phyloP scores from a whole-genome alignment of 2,113 vertebrate species.

The Perccottus glenii region DNA sequence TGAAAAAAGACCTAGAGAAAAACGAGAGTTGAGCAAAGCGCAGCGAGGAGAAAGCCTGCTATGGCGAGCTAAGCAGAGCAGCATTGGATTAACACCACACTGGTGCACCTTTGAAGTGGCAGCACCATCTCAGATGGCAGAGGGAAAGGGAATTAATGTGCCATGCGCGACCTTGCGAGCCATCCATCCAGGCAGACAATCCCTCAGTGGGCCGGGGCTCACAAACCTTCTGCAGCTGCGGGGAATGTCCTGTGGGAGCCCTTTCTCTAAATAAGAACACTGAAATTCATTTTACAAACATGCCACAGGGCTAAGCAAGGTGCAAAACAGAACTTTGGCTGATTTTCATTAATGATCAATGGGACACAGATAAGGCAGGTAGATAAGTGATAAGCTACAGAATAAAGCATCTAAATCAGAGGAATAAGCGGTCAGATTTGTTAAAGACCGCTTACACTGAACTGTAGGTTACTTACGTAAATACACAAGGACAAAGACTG shows the following conservation, averaged over 20 bases:
- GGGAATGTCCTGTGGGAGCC: slow-evolving; percentile 22
- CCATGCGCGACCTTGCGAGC: slow-evolving; percentile 42
- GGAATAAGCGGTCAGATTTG: slow-evolving; percentile 23
- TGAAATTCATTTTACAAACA: background rate
- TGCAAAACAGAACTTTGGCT: slow-evolving; percentile 33
- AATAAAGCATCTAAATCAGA: slow-evolving; percentile 35
- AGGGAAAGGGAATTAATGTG: slow-evolving; percentile 66
- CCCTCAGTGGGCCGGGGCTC: slow-evolving; percentile 21
- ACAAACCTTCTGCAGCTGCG: slow-evolving; percentile 45
- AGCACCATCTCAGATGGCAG: slow-evolving; percentile 63
- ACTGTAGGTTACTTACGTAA: slow-evolving; percentile 26
- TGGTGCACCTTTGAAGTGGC: slow-evolving; percentile 73
- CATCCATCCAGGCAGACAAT: slow-evolving; percentile 22
- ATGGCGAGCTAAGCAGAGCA: background rate
- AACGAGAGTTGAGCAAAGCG: slow-evolving; percentile 24
- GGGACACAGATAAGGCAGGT: slow-evolving; percentile 36
- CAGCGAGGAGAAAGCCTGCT: slow-evolving; percentile 32
- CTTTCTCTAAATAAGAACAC: slow-evolving; percentile 16
- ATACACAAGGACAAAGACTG: slow-evolving; percentile 42
- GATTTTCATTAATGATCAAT: slow-evolving; percentile 63
- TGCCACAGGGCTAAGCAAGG: slow-evolving; percentile 10
- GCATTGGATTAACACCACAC: slow-evolving; percentile 65
- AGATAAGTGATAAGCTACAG: slow-evolving; percentile 25
- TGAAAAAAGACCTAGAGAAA: slow-evolving; percentile 57
- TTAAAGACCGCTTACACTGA: slow-evolving; percentile 18